Evolutionary conservation across 2,113 vertebrate genomes (phyloP).

Genomic region (Pseudolaguvia tuberculata): DNA sequence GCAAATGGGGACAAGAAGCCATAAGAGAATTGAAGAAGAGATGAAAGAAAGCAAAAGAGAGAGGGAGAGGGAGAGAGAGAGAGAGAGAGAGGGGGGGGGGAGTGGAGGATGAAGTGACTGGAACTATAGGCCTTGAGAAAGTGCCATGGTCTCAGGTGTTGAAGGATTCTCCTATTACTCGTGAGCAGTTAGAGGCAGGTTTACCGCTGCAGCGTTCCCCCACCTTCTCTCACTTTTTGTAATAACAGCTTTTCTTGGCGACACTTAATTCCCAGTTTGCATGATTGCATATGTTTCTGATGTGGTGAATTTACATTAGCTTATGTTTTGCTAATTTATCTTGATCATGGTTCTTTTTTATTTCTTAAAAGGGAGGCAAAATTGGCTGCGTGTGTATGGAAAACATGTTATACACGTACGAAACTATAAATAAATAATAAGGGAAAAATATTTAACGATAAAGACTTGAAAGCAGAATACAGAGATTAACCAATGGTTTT

Average conservation of each 20-base stretch:
- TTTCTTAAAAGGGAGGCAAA: slow-evolving; percentile 14
- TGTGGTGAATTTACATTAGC: slow-evolving; percentile 1
- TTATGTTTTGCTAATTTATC: slow-evolving; percentile 41
- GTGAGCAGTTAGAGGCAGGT: slow-evolving; percentile 66
- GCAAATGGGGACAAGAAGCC: slow-evolving; percentile 41
- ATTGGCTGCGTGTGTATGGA: neutral
- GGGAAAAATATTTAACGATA: no score
- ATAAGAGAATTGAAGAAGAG: slow-evolving; percentile 51
- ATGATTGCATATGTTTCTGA: slow-evolving; percentile 10
- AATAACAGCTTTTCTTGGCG: slow-evolving; percentile 27
- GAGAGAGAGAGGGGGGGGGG: neutral
- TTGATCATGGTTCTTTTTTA: slow-evolving; percentile 16
- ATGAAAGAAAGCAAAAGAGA: slow-evolving; percentile 53
- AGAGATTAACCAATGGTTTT: no score
- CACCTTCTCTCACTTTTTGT: slow-evolving; percentile 21
- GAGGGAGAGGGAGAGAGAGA: slow-evolving; percentile 51
- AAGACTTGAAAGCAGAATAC: no score
- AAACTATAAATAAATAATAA: no score
- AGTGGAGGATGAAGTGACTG: slow-evolving; percentile 22
- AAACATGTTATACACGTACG: no score
- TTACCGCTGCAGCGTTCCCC: slow-evolving; percentile 55
- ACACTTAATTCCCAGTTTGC: slow-evolving; percentile 34
- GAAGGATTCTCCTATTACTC: slow-evolving; percentile 74
- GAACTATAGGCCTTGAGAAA: slow-evolving; percentile 32
- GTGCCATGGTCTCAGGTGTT: slow-evolving; percentile 80